phyloP scores from a whole-genome alignment of 2,113 vertebrate species.

The Silurus asotus region DNA sequence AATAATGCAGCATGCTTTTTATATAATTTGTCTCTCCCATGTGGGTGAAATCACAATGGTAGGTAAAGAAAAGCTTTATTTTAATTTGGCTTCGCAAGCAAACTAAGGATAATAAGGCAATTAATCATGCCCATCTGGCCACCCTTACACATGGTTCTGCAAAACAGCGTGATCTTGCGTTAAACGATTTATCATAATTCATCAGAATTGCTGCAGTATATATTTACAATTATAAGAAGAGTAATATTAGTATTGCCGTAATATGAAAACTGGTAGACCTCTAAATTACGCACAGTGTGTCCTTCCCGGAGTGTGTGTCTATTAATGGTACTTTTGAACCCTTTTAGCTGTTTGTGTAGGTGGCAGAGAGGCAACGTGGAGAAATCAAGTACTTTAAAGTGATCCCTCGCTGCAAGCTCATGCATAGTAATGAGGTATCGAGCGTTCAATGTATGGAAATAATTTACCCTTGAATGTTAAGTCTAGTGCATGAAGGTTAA shows the following conservation, averaged over 20 bases:
- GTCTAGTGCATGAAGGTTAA: constrained; percentile 1
- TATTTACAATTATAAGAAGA: background rate
- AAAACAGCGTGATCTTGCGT: background rate
- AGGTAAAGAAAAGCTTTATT: constrained; percentile 11
- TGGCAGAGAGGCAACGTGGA: background rate
- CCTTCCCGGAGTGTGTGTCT: background rate
- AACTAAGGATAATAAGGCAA: background rate
- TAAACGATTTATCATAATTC: background rate
- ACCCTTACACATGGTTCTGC: background rate
- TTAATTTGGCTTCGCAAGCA: constrained; percentile 3
- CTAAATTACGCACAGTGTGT: background rate
- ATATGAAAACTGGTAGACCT: background rate
- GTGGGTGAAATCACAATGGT: background rate
- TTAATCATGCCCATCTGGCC: background rate
- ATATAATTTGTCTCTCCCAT: background rate
- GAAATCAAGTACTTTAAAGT: constrained; percentile 13
- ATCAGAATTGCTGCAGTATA: background rate
- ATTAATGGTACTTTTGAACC: background rate
- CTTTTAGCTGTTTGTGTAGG: constrained; percentile 15
- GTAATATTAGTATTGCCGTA: background rate
- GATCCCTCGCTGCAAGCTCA: constrained; percentile 18
- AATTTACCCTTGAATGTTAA: constrained; percentile 21
- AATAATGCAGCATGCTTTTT: background rate
- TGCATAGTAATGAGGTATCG: constrained; percentile 26
- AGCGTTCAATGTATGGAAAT: background rate